These are phyloP conservation scores for Sebastes flavidus DNA, from an alignment of 2,797 vertebrate genomes.

Conservation along the genomic window DNA sequence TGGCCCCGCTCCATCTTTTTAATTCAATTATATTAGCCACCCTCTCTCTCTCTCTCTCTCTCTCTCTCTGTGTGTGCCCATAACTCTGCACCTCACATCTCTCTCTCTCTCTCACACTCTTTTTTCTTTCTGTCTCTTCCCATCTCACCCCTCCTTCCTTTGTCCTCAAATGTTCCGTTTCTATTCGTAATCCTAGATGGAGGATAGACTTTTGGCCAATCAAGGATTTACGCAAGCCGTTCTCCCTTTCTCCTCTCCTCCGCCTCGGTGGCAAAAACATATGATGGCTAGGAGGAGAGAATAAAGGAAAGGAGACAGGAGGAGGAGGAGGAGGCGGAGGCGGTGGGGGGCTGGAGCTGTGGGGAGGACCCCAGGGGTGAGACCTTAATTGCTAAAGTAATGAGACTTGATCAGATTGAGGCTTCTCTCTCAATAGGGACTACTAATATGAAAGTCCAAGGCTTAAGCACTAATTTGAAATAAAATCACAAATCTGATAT, in stretches of 20 bases:
- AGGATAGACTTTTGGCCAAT: constrained; percentile 80
- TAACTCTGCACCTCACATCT: constrained; percentile 67
- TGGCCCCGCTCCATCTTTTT: constrained; percentile 81
- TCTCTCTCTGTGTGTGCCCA: constrained; percentile 44
- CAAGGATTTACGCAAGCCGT: constrained; percentile 78
- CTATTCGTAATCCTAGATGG: constrained; percentile 78
- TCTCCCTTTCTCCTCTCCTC: constrained; percentile 59
- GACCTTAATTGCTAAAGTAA: constrained; percentile 87
- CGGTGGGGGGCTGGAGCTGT: constrained; percentile 43
- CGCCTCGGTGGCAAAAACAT: constrained; percentile 63
- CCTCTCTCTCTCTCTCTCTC: constrained; percentile 58
- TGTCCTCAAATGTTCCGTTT: constrained; percentile 81
- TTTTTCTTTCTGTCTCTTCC: constrained; percentile 38
- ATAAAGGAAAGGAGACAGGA: constrained; percentile 33
- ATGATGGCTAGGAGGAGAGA: constrained; percentile 57
- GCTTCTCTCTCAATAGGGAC: constrained; percentile 77
- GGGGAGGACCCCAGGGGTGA: constrained; percentile 64
- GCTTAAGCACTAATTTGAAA: constrained; percentile 83
- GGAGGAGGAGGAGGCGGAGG: constrained; percentile 3
- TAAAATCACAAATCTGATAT: constrained; percentile 81
- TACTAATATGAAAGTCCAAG: constrained; percentile 81
- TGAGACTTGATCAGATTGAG: constrained; percentile 83
- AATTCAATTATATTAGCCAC: constrained; percentile 83
- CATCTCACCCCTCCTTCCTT: constrained; percentile 59
- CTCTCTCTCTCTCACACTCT: constrained; percentile 49